phyloP scores from a whole-genome alignment of 2,888 invertebrate genomes.

The Cecidostiba fungosa region DNA sequence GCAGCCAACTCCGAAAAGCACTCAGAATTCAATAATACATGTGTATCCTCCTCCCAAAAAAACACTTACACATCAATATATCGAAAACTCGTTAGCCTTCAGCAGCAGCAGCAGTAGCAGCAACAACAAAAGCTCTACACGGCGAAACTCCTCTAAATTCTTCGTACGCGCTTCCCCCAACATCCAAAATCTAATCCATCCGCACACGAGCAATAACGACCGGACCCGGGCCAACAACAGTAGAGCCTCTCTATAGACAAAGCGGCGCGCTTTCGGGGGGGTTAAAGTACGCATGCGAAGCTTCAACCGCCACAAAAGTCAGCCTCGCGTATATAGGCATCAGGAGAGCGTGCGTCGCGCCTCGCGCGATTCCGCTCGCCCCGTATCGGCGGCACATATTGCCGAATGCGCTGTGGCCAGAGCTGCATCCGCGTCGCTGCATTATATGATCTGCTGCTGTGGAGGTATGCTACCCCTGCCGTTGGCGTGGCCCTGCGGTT shows the following conservation, averaged over 20 bases:
- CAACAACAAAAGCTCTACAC: not conserved
- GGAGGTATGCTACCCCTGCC: slow-evolving; percentile 6
- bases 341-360: not conserved
- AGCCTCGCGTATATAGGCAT: not conserved
- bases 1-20: not conserved
- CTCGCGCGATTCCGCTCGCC: not conserved
- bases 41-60: not conserved
- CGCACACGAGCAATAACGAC: slow-evolving; percentile 10
- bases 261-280: not conserved
- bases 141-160: slow-evolving; percentile 14
- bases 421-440: not conserved
- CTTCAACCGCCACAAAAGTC: slow-evolving; percentile 11
- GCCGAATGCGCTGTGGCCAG: slow-evolving; percentile 28
- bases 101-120: not conserved
- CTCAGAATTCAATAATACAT: not conserved
- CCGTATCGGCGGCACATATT: slow-evolving; percentile 50
- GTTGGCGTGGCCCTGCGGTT: slow-evolving; percentile 69
- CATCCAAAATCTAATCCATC: slow-evolving; percentile 25
- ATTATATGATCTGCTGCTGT: slow-evolving; percentile 45
- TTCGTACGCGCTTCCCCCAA: not conserved
- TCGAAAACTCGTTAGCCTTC: slow-evolving; percentile 19
- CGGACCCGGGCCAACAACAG: not conserved
- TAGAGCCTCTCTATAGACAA: not conserved
- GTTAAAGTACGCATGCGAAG: not conserved
- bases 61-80: not conserved